These are phyloP conservation scores for Melozone crissalis DNA, from an alignment of 2,113 vertebrate genomes.

Conservation along the genomic window DNA sequence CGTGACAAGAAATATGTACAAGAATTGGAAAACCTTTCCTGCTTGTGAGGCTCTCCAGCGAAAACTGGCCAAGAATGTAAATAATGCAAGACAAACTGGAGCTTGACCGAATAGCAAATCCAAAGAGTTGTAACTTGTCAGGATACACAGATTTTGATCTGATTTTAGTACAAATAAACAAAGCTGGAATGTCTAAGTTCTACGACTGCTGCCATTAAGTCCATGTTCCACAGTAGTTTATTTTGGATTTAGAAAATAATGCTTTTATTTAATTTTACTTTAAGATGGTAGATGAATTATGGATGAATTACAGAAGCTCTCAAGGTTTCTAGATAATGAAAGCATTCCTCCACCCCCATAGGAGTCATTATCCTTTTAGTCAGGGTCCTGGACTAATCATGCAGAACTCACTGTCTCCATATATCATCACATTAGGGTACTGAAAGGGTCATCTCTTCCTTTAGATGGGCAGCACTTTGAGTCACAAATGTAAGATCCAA, in stretches of 20 bases:
- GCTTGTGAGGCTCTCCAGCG: not conserved
- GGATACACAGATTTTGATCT: not conserved
- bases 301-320: not conserved
- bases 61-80: not conserved
- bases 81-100: not conserved
- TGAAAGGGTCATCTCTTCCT: not conserved
- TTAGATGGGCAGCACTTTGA: not conserved
- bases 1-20: constrained; percentile 16
- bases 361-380: not conserved
- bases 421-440: not conserved
- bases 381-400: not conserved
- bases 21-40: constrained; percentile 18
- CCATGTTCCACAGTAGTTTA: not conserved
- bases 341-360: not conserved
- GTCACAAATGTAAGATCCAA: not conserved
- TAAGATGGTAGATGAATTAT: not conserved
- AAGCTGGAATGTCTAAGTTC: not conserved
- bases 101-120: not conserved
- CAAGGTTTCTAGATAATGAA: not conserved
- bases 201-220: not conserved
- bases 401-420: not conserved
- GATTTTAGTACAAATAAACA: not conserved
- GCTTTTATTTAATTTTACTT: not conserved
- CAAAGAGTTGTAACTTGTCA: not conserved
- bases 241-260: not conserved